A percentile compares a stretch with the other conserved stretches of the same genome.
Conservation (phyloP, 2,113 vertebrate genomes). For the Bolborhynchus lineola region DNA sequence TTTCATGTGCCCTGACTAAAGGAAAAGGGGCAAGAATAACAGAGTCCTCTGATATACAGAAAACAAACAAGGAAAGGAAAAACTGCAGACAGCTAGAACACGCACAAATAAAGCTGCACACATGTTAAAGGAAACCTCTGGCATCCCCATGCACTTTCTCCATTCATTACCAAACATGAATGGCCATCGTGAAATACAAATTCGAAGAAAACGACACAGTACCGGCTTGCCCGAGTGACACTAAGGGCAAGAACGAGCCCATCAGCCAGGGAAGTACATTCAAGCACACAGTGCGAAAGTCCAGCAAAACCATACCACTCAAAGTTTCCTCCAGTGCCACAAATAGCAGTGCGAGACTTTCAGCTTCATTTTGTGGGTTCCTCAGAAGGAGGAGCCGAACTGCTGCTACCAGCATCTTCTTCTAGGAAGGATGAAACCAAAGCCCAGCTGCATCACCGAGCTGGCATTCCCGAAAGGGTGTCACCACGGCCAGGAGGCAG, state of each 20-base stretch:
- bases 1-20: not conserved
- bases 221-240: not conserved
- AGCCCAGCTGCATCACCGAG: not conserved
- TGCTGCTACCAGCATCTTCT: not conserved
- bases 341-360: not conserved
- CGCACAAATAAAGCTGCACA: not conserved
- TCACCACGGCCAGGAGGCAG: not conserved
- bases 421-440: not conserved
- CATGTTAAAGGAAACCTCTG: not conserved
- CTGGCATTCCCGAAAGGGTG: not conserved
- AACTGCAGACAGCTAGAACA: not conserved
- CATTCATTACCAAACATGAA: not conserved
- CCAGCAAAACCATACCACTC: not conserved
- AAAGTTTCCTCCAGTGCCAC: not conserved
- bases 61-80: not conserved
- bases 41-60: not conserved
- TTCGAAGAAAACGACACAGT: not conserved
- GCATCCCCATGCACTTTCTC: not conserved
- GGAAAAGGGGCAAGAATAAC: not conserved
- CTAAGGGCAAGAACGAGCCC: not conserved
- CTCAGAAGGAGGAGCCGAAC: not conserved
- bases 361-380: not conserved
- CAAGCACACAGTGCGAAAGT: not conserved
- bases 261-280: not conserved
- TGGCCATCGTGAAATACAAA: not conserved